phyloP scores from a whole-genome alignment of 2,113 vertebrate species.

The Hyaena hyaena region DNA sequence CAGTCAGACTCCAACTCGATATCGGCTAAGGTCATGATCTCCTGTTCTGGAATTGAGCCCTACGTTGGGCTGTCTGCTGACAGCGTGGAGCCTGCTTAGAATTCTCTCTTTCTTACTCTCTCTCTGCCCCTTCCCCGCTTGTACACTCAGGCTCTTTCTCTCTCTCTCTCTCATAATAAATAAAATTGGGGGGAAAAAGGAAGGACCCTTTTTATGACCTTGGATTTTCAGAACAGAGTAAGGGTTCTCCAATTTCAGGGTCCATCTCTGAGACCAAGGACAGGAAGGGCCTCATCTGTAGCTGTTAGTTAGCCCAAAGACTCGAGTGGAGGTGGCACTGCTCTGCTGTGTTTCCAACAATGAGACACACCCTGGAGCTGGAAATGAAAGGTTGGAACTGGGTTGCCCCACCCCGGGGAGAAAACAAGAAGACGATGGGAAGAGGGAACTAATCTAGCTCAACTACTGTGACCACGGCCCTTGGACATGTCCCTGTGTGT shows the following conservation, averaged over 20 bases:
- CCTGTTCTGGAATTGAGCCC: no score
- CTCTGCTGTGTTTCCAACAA: background rate
- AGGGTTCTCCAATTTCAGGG: background rate
- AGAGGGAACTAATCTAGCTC: background rate
- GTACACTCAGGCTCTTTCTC: no score
- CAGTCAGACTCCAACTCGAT: no score
- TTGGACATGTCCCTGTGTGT: background rate
- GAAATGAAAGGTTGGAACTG: background rate
- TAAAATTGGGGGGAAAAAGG: background rate
- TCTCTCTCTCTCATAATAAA: no score
- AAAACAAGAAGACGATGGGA: background rate
- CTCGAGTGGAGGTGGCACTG: background rate
- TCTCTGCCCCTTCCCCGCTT: no score
- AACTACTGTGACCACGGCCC: background rate
- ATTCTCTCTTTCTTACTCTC: no score
- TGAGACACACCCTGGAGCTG: background rate
- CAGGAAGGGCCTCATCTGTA: background rate
- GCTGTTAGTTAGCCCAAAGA: background rate
- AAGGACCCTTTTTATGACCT: background rate
- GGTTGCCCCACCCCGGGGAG: background rate
- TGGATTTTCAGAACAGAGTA: constrained; percentile 2
- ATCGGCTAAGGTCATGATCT: no score
- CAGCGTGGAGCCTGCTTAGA: no score
- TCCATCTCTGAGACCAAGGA: background rate
- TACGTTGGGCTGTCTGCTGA: no score